Evolutionary conservation across 1,140 invertebrate species (phyloP), one percentile per base, ranked within the genome.

Genomic region (Schlechtendalia chinensis): DNA sequence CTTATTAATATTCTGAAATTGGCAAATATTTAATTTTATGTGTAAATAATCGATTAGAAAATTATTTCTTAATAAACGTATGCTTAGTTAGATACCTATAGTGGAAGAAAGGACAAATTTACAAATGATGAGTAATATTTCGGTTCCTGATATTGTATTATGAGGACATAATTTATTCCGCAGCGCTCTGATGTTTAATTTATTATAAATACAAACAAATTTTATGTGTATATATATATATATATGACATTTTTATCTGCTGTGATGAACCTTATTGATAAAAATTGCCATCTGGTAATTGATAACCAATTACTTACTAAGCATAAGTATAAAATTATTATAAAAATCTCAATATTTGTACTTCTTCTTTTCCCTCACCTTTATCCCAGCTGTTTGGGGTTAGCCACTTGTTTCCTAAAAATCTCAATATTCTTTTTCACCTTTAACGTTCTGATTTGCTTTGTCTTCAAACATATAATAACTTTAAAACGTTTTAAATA

Each of bases 381-480:
- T n/a, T n/a, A n/a, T n/a, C n/a, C n/a, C n/a, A n/a, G n/a, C n/a
- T n/a, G n/a, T n/a, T n/a, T n/a, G n/a, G n/a, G n/a, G n/a, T n/a
- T n/a, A n/a, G n/a, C n/a, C n/a, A n/a, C n/a, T n/a, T n/a, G n/a
- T n/a, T n/a, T n/a, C n/a, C n/a, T n/a, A n/a, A n/a, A n/a, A n/a
- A n/a, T n/a, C n/a, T n/a, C n/a, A n/a, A n/a, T n/a, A n/a, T 50
- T 67, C 29, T 54, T 39, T 75, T 82, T 82, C 80, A 82, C 71
- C 77, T 75, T 67, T 81, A 82, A 82, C 69, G 71, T 77, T 67
- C 80, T 81, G 71, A 80, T 22, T 6, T 24, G n/a, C 67, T 53
- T 39, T 39, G 32, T 39, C 8, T 39, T 39, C 3, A 4, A 39
- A 39, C 8, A 39, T 39, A 39, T 8, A 39, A 39, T 39, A 39